Conservation (phyloP, 2,888 invertebrate genomes). For the Strigamia maritima region DNA sequence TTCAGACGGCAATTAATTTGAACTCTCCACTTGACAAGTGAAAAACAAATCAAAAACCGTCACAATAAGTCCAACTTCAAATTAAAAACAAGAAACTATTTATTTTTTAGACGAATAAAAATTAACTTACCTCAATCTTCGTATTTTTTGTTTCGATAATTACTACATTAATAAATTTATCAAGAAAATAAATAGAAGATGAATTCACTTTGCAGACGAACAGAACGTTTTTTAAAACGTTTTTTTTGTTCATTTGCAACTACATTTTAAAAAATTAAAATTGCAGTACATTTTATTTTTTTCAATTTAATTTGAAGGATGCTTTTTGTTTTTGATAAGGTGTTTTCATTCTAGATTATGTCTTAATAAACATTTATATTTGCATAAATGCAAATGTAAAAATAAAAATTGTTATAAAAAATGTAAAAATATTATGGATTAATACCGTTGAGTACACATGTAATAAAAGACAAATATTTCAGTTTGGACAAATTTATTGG, state of each 20-base stretch:
- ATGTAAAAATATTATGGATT: not conserved
- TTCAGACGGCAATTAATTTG: constrained; percentile 10
- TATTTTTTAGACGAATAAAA: not conserved
- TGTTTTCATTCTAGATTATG: not conserved
- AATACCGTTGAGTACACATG: not conserved
- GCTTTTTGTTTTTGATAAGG: not conserved
- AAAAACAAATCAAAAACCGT: constrained; percentile 9
- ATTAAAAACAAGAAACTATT: not conserved
- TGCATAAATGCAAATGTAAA: not conserved
- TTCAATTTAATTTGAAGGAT: too few species aligned
- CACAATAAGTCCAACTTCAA: not conserved
- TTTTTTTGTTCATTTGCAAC: not conserved
- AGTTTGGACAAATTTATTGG: constrained; percentile 40
- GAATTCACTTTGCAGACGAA: not conserved
- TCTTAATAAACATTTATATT: not conserved
- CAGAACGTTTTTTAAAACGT: not conserved
- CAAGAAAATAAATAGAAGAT: not conserved
- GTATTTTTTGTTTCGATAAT: not conserved
- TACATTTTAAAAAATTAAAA: not conserved
- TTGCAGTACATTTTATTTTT: not conserved
- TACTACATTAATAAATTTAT: not conserved
- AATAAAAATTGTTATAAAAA: not conserved
- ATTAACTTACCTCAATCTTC: not conserved
- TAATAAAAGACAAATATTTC: not conserved
- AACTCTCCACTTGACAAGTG: constrained; percentile 10